Base-by-base conservation (phyloP, 2,797 vertebrate genomes). In the Carduelis carduelis region DNA sequence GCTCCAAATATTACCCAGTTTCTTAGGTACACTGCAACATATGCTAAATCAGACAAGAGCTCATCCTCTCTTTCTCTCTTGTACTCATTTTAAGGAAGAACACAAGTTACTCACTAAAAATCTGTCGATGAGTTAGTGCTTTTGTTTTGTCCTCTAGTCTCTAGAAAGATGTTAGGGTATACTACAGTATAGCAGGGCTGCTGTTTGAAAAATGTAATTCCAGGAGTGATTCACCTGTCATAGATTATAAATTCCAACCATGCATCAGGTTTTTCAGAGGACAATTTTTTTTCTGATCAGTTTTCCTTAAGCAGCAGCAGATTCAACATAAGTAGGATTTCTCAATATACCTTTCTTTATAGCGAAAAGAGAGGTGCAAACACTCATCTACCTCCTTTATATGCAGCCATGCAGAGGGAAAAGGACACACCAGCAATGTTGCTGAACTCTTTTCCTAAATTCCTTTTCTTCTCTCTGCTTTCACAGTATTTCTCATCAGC, bases 31-130 rank as follows among this genome's bases (percentile, higher is more conserved):
- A 20, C 19, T 16, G 14, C n/a, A 89, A 78, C 2, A 16, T 27
- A 68, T 27, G 11, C 11, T 79, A 55, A 80, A 46, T 23, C 9
- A 1, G 7, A 14, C 35, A 64, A 75, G 27, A 87, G 28, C 9
- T 81, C 22, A 11, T 46, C 49, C 11, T 21, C n/a, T 39, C 11
- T 57, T 19, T 34, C 49, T 47, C 9, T 61, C 32, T 27, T 35
- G 18, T 34, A 77, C 24, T 41, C 0, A 0, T 47, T 77, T 55
- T 26, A 77, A 5, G 14, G 15, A 85, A n/a, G 10, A 26, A 55
- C 35, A 14, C 0, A 0, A 74, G 56, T 66, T 50, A 47, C 17
- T 52, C 1, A 3, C 12, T 74, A 60, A 75, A 83, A 60, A 44
- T 10, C 47, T 20, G 21, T 0, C 0, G 18, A 18, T 37, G 7